These are phyloP conservation scores for Tachina lurida DNA, from an alignment of 2,888 invertebrate species.

Conservation along the genomic window DNA sequence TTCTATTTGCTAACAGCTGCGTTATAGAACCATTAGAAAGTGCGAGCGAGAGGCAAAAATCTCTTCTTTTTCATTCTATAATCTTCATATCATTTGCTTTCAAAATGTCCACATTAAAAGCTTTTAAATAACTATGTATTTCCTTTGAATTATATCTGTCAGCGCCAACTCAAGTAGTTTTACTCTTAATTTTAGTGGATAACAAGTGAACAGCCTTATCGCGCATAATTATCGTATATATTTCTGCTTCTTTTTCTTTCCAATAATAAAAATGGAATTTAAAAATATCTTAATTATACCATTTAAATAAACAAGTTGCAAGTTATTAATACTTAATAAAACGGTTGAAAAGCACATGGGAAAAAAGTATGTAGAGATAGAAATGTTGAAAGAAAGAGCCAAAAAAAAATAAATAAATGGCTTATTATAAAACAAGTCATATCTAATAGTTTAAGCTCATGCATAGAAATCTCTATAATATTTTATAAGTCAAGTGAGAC, in stretches of 20 bases:
- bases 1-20: too few species aligned
- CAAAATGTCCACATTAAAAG: background rate
- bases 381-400: background rate
- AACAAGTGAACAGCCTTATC: slow-evolving; percentile 47
- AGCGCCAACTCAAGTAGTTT: slow-evolving; percentile 39
- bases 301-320: slow-evolving; percentile 59
- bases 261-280: slow-evolving; percentile 46
- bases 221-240: slow-evolving; percentile 44
- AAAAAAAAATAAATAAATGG: slow-evolving; percentile 22
- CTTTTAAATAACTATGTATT: background rate
- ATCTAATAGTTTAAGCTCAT: slow-evolving; percentile 43
- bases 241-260: background rate
- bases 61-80: too few species aligned
- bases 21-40: too few species aligned
- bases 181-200: slow-evolving; percentile 22
- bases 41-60: too few species aligned
- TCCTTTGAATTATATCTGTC: slow-evolving; percentile 24
- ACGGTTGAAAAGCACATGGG: slow-evolving; percentile 11
- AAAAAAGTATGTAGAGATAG: background rate
- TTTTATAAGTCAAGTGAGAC: slow-evolving; percentile 20
- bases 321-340: slow-evolving; percentile 9
- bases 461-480: background rate
- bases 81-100: background rate
- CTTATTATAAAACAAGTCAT: slow-evolving; percentile 27
- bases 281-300: slow-evolving; percentile 64